A percentile compares a stretch with the other conserved stretches of the same genome.
These are phyloP conservation scores for Sitta carolinensis DNA, from an alignment of 2,797 vertebrate species.

Conservation along the genomic window DNA sequence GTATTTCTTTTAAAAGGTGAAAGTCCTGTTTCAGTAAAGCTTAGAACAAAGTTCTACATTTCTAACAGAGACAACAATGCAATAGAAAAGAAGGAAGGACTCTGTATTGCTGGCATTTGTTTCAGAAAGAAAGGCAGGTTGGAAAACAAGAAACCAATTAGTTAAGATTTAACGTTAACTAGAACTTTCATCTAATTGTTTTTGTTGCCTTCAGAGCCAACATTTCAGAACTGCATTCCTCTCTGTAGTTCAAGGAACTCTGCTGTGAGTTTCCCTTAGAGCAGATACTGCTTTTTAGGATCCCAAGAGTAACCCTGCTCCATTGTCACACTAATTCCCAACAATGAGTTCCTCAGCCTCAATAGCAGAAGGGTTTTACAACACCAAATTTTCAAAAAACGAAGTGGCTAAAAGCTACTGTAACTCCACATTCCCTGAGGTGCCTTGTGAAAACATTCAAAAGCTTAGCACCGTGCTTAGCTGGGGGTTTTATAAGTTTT, in stretches of 20 bases:
- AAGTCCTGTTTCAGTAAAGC: not conserved
- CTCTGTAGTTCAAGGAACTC: not conserved
- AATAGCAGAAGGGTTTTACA: slow-evolving; percentile 63
- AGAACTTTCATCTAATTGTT: slow-evolving; percentile 18
- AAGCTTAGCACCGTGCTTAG: slow-evolving; percentile 71
- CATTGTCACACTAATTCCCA: slow-evolving; percentile 65
- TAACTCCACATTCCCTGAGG: slow-evolving; percentile 66
- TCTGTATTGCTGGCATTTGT: not conserved
- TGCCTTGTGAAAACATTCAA: slow-evolving; percentile 70
- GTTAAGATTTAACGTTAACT: slow-evolving; percentile 2
- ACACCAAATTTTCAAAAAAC: slow-evolving; percentile 68
- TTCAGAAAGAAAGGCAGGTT: not conserved
- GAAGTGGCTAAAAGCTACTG: slow-evolving; percentile 49
- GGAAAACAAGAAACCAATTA: slow-evolving; percentile 24
- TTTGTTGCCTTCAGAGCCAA: slow-evolving; percentile 13
- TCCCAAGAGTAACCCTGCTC: not conserved
- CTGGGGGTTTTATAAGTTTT: slow-evolving; percentile 49
- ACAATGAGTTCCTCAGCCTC: slow-evolving; percentile 45
- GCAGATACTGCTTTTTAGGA: not conserved
- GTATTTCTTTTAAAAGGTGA: not conserved
- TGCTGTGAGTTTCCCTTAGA: not conserved
- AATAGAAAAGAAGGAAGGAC: not conserved
- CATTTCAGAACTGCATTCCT: not conserved
- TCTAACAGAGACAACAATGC: not conserved
- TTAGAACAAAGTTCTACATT: not conserved